Conservation (phyloP, 1,140 invertebrate genomes). For the Drosophila lacteicornis region DNA sequence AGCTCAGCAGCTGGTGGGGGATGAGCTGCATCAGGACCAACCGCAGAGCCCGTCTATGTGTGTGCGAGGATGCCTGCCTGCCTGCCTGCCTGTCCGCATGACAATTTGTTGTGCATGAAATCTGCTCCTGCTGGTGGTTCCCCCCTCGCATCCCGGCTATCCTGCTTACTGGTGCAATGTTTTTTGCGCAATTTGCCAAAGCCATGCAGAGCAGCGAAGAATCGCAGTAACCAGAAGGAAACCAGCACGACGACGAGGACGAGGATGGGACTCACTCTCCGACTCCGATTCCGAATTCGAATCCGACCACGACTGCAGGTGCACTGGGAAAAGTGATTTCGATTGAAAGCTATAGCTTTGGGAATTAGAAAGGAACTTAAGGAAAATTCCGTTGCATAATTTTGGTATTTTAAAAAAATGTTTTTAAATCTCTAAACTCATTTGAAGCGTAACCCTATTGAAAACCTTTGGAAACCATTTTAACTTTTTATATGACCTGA, state of each 20-base stretch:
- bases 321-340: slow-evolving; percentile 5
- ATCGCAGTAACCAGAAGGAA: slow-evolving; percentile 35
- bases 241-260: slow-evolving; percentile 15
- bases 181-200: slow-evolving; percentile 82
- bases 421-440: not conserved
- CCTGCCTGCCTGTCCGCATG: slow-evolving; percentile 74
- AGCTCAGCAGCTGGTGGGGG: slow-evolving; percentile 25
- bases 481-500: not conserved
- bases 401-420: not conserved
- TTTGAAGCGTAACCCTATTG: not conserved
- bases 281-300: slow-evolving; percentile 40
- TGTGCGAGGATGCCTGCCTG: slow-evolving; percentile 40
- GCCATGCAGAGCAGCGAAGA: slow-evolving; percentile 62
- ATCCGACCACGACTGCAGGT: slow-evolving; percentile 28
- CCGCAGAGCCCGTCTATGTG: slow-evolving; percentile 60
- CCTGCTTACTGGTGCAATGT: slow-evolving; percentile 63
- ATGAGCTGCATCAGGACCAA: slow-evolving; percentile 58
- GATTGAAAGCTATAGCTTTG: too few relatives aligned
- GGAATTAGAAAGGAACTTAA: too few relatives aligned
- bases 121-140: slow-evolving; percentile 40
- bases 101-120: slow-evolving; percentile 82
- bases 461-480: too few relatives aligned
- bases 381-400: too few relatives aligned
- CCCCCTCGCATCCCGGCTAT: slow-evolving; percentile 12
- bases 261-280: slow-evolving; percentile 27